These are phyloP conservation scores for Microvelia longipes DNA, from an alignment of 1,140 invertebrate species.

Conservation along the genomic window DNA sequence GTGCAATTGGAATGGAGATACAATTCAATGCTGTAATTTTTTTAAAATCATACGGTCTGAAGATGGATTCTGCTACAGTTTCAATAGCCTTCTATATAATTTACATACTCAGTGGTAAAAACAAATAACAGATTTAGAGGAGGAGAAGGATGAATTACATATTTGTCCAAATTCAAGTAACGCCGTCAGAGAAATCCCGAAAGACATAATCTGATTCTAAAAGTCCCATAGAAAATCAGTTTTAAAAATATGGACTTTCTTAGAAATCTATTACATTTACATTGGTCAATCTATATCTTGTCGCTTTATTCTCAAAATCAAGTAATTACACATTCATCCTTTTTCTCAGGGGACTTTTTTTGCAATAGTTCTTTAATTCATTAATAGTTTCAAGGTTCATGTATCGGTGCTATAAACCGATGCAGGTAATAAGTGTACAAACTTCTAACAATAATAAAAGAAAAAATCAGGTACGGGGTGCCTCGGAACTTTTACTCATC, in stretches of 20 bases:
- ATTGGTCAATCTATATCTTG: no score
- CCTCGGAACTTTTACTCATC: no score
- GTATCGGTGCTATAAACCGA: no score
- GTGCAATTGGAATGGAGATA: not conserved
- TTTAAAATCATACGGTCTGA: not conserved
- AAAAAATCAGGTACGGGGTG: no score
- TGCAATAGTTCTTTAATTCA: no score
- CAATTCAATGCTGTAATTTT: not conserved
- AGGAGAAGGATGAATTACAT: not conserved
- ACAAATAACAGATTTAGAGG: not conserved
- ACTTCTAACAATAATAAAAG: no score
- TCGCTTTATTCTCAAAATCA: no score
- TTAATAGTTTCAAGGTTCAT: no score
- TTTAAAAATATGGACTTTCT: not conserved
- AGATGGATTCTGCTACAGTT: not conserved
- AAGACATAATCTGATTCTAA: not conserved
- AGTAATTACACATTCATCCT: no score
- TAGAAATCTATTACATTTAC: no score
- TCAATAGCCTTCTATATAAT: not conserved
- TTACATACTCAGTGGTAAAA: not conserved
- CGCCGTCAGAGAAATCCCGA: not conserved
- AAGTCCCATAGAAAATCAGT: not conserved
- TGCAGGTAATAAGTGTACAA: no score
- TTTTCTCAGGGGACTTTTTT: no score
- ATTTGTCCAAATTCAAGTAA: not conserved